A percentile compares a stretch with the other conserved stretches of the same genome.
Evolutionary conservation across 1,140 invertebrate species (phyloP).

Genomic region (Drosophila sproati): DNA sequence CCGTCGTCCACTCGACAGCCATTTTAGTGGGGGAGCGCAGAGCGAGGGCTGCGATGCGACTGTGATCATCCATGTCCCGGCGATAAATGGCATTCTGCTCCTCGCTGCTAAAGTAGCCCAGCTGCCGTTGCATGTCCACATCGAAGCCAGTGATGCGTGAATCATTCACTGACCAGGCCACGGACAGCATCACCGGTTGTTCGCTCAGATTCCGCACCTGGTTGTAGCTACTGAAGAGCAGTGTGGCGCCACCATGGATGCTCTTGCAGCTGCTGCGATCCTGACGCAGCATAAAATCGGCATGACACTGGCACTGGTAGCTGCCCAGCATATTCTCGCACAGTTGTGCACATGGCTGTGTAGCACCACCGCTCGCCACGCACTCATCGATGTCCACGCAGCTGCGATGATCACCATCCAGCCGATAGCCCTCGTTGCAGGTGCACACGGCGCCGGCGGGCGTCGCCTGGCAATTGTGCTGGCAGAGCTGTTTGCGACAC

Average conservation of each 20-base stretch:
- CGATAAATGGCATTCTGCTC: constrained; percentile 75
- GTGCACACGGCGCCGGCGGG: constrained; percentile 87
- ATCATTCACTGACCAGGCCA: constrained; percentile 84
- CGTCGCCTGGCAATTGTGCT: constrained; percentile 85
- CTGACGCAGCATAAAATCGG: constrained; percentile 86
- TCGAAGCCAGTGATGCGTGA: constrained; percentile 86
- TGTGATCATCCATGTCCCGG: constrained; percentile 56
- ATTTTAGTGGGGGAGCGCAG: constrained; percentile 89
- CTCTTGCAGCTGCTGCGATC: constrained; percentile 91
- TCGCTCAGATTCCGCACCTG: constrained; percentile 85
- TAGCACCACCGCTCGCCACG: constrained; percentile 77
- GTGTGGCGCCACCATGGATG: constrained; percentile 84
- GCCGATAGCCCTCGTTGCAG: constrained; percentile 90
- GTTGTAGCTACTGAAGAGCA: constrained; percentile 85
- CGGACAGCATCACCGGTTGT: constrained; percentile 72
- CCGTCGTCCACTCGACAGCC: constrained; percentile 90
- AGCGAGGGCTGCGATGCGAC: constrained; percentile 84
- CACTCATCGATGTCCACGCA: constrained; percentile 91
- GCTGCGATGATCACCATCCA: constrained; percentile 85
- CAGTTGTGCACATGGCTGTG: constrained; percentile 90
- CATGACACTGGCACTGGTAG: constrained; percentile 90
- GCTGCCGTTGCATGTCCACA: constrained; percentile 76
- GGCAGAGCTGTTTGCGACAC: constrained; percentile 76
- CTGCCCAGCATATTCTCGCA: constrained; percentile 90
- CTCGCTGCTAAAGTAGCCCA: constrained; percentile 84